phyloP scores from a whole-genome alignment of 2,888 invertebrate species.

The Smittia aterrima region DNA sequence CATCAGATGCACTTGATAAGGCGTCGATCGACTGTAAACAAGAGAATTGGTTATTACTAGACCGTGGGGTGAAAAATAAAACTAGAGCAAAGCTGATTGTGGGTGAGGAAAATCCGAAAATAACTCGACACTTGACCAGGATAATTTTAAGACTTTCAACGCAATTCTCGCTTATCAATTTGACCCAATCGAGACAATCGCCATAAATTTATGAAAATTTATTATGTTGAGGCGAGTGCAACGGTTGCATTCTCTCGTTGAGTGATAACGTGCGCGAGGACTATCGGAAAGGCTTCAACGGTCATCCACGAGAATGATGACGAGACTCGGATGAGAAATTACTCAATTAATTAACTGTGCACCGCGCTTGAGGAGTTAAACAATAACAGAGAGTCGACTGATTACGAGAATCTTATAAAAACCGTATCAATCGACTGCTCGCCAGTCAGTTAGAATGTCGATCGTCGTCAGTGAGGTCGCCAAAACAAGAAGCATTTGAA shows the following conservation, averaged over 20 bases:
- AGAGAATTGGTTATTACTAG: not conserved
- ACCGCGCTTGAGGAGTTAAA: not conserved
- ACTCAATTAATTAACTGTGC: constrained; percentile 1
- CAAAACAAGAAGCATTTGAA: not conserved
- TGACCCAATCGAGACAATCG: not conserved
- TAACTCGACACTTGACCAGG: not conserved
- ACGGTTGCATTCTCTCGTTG: not conserved
- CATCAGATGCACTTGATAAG: constrained; percentile 38
- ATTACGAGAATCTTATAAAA: constrained; percentile 19
- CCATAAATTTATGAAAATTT: not conserved
- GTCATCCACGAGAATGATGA: not conserved
- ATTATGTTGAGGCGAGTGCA: not conserved
- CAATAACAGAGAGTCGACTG: constrained; percentile 28
- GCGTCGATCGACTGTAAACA: not conserved
- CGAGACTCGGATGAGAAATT: constrained; percentile 8
- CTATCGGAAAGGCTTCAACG: not conserved
- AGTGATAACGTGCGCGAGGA: constrained; percentile 17
- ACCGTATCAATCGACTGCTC: constrained; percentile 22
- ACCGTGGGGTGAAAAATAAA: not conserved
- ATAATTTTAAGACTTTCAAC: not conserved
- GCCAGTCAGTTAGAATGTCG: constrained; percentile 12
- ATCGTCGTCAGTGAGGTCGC: not conserved
- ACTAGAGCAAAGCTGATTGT: not conserved
- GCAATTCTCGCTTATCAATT: not conserved
- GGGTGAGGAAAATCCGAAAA: not conserved